Percentiles rank a stretch among this genome's conserved stretches.
These are phyloP conservation scores for Pollachius pollachius DNA, from an alignment of 2,113 vertebrate genomes.

Conservation along the genomic window DNA sequence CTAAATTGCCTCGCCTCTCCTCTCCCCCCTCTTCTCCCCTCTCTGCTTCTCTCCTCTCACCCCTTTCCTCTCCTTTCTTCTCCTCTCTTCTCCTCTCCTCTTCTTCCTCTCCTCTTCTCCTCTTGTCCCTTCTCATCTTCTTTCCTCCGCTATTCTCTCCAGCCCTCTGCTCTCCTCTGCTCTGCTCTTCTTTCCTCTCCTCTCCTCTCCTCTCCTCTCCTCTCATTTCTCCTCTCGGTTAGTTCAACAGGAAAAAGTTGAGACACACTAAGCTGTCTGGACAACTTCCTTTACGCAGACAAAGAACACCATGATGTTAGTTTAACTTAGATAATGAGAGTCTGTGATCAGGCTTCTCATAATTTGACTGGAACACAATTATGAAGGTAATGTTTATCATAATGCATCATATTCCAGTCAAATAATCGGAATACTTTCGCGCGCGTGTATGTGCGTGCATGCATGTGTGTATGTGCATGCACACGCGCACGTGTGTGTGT, in stretches of 20 bases:
- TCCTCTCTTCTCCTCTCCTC: too few relatives aligned
- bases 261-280: constrained; percentile 2
- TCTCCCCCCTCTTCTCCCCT: neutral
- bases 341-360: neutral
- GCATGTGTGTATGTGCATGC: constrained; percentile 1
- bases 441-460: neutral
- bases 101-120: too few relatives aligned
- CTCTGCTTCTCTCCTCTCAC: neutral
- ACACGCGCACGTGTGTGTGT: constrained; percentile 1
- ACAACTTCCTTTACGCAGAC: constrained; percentile 2
- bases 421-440: neutral
- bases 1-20: neutral
- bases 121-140: too few relatives aligned
- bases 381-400: too few relatives aligned
- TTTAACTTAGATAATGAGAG: constrained; percentile 7
- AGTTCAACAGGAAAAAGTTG: neutral
- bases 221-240: too few relatives aligned
- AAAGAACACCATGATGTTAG: constrained; percentile 4
- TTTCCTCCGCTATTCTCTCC: too few relatives aligned
- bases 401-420: neutral
- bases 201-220: too few relatives aligned
- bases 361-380: neutral
- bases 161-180: neutral
- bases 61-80: too few relatives aligned
- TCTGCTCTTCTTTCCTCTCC: neutral